phyloP scores from a whole-genome alignment of 2,888 invertebrate species.

The Busseola fusca region DNA sequence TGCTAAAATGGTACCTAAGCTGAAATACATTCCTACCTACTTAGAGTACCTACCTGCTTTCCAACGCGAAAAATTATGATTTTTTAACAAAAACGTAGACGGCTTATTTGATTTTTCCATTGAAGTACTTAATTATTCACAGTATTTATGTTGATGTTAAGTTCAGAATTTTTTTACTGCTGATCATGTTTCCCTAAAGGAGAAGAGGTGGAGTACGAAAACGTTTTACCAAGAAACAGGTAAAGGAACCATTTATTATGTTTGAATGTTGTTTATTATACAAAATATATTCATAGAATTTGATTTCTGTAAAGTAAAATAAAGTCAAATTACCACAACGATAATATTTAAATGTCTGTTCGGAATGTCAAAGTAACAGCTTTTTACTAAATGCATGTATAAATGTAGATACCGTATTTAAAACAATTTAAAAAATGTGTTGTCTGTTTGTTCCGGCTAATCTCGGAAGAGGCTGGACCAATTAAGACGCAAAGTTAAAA shows the following conservation, averaged over 20 bases:
- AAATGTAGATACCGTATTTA: background rate
- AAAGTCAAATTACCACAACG: background rate
- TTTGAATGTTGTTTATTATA: background rate
- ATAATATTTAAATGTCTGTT: background rate
- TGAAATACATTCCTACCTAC: background rate
- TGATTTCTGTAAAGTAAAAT: background rate
- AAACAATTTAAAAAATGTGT: background rate
- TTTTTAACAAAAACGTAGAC: background rate
- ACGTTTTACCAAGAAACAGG: background rate
- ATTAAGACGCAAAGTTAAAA: background rate
- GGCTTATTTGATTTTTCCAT: background rate
- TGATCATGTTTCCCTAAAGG: background rate
- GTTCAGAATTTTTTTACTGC: background rate
- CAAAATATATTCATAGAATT: background rate
- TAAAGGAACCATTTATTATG: background rate
- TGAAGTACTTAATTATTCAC: conserved; percentile 11
- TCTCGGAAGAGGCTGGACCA: background rate
- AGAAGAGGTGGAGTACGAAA: background rate
- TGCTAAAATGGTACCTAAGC: background rate
- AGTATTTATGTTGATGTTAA: background rate
- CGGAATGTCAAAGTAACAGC: background rate
- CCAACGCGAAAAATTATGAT: background rate
- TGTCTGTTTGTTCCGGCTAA: background rate
- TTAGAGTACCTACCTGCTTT: background rate
- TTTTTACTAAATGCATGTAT: background rate